phyloP scores from a whole-genome alignment of 92 coral and sea anemone genomes.

The Bergia sp. region DNA sequence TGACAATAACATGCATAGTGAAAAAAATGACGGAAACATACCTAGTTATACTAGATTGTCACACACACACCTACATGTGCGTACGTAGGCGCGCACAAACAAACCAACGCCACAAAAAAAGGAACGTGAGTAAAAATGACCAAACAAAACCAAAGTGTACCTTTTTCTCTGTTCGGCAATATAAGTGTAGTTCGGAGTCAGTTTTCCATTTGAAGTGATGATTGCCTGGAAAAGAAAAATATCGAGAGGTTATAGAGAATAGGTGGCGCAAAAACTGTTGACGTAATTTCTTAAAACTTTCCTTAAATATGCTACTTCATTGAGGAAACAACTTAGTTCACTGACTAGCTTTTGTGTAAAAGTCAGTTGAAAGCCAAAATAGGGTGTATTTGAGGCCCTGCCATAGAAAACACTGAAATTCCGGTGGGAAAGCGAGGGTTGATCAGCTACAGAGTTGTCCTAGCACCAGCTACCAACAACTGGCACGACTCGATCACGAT shows the following conservation, averaged over 20 bases:
- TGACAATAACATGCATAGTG: neutral
- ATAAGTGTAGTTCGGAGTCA: slow-evolving; percentile 86
- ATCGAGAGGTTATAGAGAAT: neutral
- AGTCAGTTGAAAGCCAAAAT: no score
- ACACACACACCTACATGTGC: neutral
- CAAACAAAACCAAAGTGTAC: slow-evolving; percentile 24
- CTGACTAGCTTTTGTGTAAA: no score
- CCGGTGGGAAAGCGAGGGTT: no score
- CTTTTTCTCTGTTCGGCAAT: slow-evolving; percentile 90
- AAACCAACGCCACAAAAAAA: neutral
- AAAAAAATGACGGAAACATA: no score
- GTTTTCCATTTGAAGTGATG: slow-evolving; percentile 85
- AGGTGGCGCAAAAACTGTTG: neutral
- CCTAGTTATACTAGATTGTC: no score
- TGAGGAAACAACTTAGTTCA: neutral
- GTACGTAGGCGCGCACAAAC: no score
- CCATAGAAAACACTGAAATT: no score
- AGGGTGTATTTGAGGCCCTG: no score
- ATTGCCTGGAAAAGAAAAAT: slow-evolving; percentile 64
- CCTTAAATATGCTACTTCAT: neutral
- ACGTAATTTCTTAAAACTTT: neutral
- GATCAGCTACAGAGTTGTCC: no score
- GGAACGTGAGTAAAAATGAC: neutral
- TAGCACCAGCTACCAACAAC: no score
- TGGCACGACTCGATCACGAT: no score